phyloP scores from a whole-genome alignment of 2,113 vertebrate species.

The Corvus hawaiiensis region DNA sequence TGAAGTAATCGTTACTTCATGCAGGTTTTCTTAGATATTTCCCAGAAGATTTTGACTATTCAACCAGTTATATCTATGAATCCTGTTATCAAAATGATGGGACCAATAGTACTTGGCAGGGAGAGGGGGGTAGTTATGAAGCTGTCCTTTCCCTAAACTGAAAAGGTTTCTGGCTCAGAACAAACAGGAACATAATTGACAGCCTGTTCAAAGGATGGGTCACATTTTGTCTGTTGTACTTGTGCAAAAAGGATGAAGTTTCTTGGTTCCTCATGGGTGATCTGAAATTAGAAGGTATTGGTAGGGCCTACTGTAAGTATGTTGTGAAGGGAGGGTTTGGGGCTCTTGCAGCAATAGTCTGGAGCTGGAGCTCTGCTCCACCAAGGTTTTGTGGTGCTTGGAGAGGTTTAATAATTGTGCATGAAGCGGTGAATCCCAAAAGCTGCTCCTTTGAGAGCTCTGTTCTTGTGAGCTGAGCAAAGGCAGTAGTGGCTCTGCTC shows the following conservation, averaged over 20 bases:
- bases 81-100: background rate
- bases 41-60: background rate
- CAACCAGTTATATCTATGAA: background rate
- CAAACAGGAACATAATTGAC: background rate
- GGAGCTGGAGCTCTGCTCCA: background rate
- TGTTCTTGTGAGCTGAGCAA: background rate
- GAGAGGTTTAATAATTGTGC: background rate
- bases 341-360: background rate
- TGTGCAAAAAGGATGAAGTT: background rate
- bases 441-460: background rate
- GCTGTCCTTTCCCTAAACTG: background rate
- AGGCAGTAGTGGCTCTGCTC: background rate
- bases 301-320: fast-evolving
- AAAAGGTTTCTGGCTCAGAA: background rate
- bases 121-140: background rate
- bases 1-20: background rate
- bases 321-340: background rate
- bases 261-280: background rate
- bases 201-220: background rate
- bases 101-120: background rate
- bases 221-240: background rate
- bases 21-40: background rate
- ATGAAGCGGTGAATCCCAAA: background rate
- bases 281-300: background rate
- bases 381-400: background rate